phyloP scores from a whole-genome alignment of 2,888 invertebrate species.

The Nomada lathburiana region DNA sequence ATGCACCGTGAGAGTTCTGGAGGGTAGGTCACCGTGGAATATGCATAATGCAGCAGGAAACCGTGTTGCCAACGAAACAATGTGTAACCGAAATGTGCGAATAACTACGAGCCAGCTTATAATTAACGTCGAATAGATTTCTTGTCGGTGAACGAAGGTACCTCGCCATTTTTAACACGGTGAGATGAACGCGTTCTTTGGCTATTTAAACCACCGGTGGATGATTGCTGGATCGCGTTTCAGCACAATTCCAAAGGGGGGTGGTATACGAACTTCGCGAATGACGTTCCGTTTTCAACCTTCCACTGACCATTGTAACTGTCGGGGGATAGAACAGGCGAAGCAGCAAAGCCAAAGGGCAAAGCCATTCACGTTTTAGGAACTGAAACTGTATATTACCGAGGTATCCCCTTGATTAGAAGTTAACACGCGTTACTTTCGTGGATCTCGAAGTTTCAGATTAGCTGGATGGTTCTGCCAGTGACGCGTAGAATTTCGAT shows the following conservation, averaged over 20 bases:
- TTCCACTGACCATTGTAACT: not conserved
- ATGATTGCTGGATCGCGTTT: not conserved
- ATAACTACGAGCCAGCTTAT: conserved; percentile 19
- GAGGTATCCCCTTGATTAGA: conserved; percentile 2
- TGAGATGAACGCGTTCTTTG: not conserved
- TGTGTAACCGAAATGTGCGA: conserved; percentile 28
- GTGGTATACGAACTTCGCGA: not conserved
- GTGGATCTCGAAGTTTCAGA: not conserved
- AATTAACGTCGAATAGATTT: conserved; percentile 22
- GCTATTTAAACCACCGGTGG: not conserved
- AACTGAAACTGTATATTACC: not conserved
- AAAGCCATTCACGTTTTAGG: not conserved
- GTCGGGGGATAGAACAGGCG: too few species aligned
- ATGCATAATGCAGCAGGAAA: conserved; percentile 38
- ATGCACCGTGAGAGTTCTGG: conserved; percentile 22
- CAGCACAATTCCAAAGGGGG: not conserved
- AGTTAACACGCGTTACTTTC: not conserved
- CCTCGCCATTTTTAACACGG: conserved; percentile 13
- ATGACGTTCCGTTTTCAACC: not conserved
- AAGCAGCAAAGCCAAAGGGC: not conserved
- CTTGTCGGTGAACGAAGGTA: not conserved
- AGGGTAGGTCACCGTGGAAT: conserved; percentile 22
- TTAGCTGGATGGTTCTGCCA: not conserved
- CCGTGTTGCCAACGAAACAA: conserved; percentile 21
- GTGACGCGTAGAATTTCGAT: not conserved